Percentiles rank a stretch among this genome's conserved stretches.
phyloP scores from a whole-genome alignment of 2,888 invertebrate species.

The Lampropteryx suffumata region DNA sequence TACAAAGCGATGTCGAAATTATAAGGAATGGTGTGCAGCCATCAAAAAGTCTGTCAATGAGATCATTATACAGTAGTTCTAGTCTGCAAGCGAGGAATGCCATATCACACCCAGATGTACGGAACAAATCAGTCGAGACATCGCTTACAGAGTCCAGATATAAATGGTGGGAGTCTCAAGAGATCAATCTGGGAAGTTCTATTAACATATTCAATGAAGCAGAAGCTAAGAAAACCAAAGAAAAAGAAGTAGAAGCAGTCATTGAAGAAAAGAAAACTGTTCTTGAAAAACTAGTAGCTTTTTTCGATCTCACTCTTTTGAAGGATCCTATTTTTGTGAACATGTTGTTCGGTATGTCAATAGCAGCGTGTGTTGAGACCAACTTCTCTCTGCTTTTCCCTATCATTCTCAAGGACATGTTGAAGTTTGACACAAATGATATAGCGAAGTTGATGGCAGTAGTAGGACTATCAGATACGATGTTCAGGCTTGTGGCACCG shows the following conservation, averaged over 20 bases:
- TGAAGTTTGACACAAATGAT: conserved; percentile 79
- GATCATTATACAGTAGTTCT: conserved; percentile 56
- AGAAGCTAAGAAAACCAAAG: conserved; percentile 43
- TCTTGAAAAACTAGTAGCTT: conserved; percentile 64
- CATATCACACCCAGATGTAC: conserved; percentile 70
- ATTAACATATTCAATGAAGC: conserved; percentile 80
- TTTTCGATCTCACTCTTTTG: conserved; percentile 86
- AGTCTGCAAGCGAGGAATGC: conserved; percentile 65
- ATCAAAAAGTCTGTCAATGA: conserved; percentile 66
- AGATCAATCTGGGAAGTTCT: conserved; percentile 84
- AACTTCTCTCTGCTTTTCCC: conserved; percentile 87
- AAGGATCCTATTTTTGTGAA: conserved; percentile 86
- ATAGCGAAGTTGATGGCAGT: conserved; percentile 85
- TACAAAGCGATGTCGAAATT: conserved; percentile 38
- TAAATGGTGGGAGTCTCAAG: conserved; percentile 83
- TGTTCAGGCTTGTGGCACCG: conserved; percentile 85
- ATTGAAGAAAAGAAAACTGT: conserved; percentile 41
- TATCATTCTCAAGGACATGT: conserved; percentile 85
- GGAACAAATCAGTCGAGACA: conserved; percentile 51
- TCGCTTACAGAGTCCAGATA: conserved; percentile 57
- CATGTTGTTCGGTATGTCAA: conserved; percentile 85
- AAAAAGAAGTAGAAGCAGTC: conserved; percentile 40
- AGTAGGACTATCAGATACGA: conserved; percentile 82
- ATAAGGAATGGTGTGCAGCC: conserved; percentile 51
- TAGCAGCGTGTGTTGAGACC: conserved; percentile 86